Percentiles rank a stretch among this genome's conserved stretches.
Evolutionary conservation across 2,888 invertebrate genomes (phyloP).

Genomic region (Perdita meconis): DNA sequence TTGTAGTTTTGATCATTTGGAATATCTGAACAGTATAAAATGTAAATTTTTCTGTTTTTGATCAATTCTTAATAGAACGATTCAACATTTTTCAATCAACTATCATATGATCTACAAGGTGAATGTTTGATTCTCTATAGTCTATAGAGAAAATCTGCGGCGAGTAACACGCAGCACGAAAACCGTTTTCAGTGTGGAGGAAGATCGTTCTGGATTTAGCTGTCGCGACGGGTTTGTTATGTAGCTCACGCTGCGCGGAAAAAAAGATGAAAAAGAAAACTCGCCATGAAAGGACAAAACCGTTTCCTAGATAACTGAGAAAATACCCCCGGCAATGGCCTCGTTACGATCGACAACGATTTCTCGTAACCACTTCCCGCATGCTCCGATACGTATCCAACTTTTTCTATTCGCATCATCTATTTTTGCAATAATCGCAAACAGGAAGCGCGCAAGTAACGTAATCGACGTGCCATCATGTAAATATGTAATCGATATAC

Average conservation of each 20-base stretch:
- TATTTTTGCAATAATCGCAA: conserved; percentile 13
- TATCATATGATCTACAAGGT: no score
- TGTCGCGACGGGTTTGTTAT: conserved; percentile 41
- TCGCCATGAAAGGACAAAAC: conserved; percentile 41
- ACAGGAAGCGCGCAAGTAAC: conserved; percentile 17
- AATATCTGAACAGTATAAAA: no score
- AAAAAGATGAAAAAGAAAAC: conserved; percentile 28
- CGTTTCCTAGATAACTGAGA: conserved; percentile 68
- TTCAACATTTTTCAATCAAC: no score
- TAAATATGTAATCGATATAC: conserved; percentile 14
- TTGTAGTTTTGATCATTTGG: no score
- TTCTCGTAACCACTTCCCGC: conserved; percentile 70
- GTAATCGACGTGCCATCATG: background rate
- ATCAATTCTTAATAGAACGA: no score
- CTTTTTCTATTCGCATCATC: conserved; percentile 25
- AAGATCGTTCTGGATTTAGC: conserved; percentile 1
- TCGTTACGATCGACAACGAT: conserved; percentile 65
- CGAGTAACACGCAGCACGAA: background rate
- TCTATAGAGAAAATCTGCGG: background rate
- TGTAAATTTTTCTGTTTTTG: no score
- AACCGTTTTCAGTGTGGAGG: background rate
- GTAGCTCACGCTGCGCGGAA: conserved; percentile 31
- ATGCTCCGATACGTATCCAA: conserved; percentile 62
- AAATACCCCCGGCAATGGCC: conserved; percentile 69
- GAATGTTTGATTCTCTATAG: no score